Evolutionary conservation across 2,888 invertebrate genomes (phyloP).

Genomic region (Eupithecia pulchellata): DNA sequence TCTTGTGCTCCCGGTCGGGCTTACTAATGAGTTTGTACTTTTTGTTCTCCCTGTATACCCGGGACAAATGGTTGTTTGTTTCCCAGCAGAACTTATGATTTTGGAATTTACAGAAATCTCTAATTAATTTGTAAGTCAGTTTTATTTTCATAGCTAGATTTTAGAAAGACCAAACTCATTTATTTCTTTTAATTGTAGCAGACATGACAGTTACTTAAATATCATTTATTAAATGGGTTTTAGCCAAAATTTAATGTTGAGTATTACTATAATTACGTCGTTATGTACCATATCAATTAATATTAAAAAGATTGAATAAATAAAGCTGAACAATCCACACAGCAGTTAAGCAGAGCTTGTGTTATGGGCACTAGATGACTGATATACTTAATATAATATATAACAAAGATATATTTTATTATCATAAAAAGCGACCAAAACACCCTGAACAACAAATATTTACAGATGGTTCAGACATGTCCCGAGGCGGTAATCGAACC

Average conservation of each 20-base stretch:
- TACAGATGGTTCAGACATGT: too few species aligned
- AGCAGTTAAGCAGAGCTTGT: too few species aligned
- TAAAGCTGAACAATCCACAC: too few species aligned
- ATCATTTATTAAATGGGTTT: not conserved
- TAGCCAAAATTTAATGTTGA: not conserved
- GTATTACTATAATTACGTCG: not conserved
- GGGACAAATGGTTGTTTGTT: slow-evolving; percentile 46
- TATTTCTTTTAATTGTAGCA: not conserved
- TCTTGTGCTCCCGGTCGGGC: slow-evolving; percentile 78
- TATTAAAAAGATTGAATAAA: too few species aligned
- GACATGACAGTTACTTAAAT: not conserved
- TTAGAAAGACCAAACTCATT: not conserved
- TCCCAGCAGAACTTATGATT: slow-evolving; percentile 23
- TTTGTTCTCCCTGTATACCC: slow-evolving; percentile 67
- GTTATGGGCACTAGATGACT: too few species aligned
- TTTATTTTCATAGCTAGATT: not conserved
- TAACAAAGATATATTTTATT: too few species aligned
- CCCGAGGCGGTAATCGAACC: too few species aligned
- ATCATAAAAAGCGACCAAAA: too few species aligned
- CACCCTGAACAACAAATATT: too few species aligned
- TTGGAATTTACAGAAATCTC: slow-evolving; percentile 10
- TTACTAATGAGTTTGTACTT: slow-evolving; percentile 83
- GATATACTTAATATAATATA: too few species aligned
- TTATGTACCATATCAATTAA: not conserved
- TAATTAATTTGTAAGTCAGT: not conserved